phyloP scores from a whole-genome alignment of 2,113 vertebrate species.

The Podarcis muralis region DNA sequence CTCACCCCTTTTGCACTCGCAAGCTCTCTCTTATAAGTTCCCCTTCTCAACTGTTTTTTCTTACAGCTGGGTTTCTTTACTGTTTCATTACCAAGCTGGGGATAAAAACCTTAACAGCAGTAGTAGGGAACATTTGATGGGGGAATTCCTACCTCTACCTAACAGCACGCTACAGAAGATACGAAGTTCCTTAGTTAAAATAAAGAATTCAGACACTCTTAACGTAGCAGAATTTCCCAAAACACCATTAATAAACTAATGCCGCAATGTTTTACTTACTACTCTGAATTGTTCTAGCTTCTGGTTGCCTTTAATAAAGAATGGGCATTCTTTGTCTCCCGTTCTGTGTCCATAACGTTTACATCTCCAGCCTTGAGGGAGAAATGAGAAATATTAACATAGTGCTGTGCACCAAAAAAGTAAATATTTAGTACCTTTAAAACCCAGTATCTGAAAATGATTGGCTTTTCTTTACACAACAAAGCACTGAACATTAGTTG shows the following conservation, averaged over 20 bases:
- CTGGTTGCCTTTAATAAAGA: constrained; percentile 98
- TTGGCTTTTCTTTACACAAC: neutral
- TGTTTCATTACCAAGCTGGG: neutral
- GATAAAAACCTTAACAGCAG: neutral
- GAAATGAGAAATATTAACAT: neutral
- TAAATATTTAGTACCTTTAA: neutral
- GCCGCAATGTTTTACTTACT: constrained; percentile 79
- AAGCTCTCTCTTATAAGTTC: neutral
- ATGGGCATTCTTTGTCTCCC: constrained; percentile 94
- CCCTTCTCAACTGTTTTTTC: neutral
- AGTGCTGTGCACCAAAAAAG: neutral
- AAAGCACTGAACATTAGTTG: neutral
- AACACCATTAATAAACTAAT: neutral
- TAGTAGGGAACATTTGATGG: neutral
- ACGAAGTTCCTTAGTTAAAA: neutral
- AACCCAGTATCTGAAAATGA: neutral
- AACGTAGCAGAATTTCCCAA: neutral
- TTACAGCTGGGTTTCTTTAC: neutral
- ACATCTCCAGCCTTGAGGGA: constrained; percentile 90
- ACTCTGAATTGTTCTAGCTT: constrained; percentile 98
- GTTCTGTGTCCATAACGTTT: constrained; percentile 96
- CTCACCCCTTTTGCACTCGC: no score
- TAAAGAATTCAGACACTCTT: neutral
- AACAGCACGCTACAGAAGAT: no score
- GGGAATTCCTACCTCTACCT: no score